These are phyloP conservation scores for Macrobrachium rosenbergii DNA, from an alignment of 1,140 invertebrate species.

Conservation along the genomic window DNA sequence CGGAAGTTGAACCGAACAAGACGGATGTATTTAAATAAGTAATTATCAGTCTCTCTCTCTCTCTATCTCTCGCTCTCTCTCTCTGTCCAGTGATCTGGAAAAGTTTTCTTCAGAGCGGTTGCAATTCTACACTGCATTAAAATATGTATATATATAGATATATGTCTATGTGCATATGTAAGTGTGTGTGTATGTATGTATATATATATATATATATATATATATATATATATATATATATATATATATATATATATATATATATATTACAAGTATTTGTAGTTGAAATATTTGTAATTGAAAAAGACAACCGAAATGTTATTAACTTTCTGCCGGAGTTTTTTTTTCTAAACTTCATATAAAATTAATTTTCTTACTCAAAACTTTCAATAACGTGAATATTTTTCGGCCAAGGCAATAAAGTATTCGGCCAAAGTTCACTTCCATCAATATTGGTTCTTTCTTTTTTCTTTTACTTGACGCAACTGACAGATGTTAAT, in stretches of 20 bases:
- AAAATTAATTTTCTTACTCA: no score
- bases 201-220: constrained; percentile 14
- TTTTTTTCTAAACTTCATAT: no score
- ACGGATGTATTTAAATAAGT: background rate
- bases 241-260: background rate
- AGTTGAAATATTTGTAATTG: background rate
- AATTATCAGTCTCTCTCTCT: background rate
- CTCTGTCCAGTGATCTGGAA: background rate
- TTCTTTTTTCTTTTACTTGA: no score
- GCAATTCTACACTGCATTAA: background rate
- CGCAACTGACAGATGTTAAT: no score
- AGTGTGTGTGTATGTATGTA: background rate
- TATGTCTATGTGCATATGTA: background rate
- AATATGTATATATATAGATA: background rate
- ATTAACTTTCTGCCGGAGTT: background rate
- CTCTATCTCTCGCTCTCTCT: background rate
- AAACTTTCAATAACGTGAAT: no score
- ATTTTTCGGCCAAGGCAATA: no score
- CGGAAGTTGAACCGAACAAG: no score
- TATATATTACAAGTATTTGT: background rate
- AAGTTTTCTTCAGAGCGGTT: no score
- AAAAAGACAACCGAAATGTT: background rate
- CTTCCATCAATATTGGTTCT: no score
- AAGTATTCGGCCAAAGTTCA: no score
- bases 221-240: background rate